Base-by-base conservation (phyloP, 2,113 vertebrate species). In the Diphyllodes magnificus region DNA sequence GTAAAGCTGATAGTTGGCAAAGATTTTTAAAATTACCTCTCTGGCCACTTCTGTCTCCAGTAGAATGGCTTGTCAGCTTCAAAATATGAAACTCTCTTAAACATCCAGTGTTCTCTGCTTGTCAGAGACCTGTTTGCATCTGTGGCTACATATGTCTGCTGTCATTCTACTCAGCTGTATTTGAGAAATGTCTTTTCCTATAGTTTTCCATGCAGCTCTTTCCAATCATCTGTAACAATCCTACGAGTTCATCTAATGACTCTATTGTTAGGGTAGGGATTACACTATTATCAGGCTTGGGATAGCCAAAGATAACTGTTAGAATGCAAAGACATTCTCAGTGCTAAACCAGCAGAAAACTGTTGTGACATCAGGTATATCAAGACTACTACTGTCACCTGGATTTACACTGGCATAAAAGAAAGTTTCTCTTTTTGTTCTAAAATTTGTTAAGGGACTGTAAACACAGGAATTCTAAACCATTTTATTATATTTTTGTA, bases 81-180 rank as follows among this genome's bases (percentile, higher is more conserved):
- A 54, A 27, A 51, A 39, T 25, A 60, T 77, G 57, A 72, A 90
- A 60, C 21, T 61, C 25, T 59, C 47, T 75, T 21, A 64, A 47
- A 31, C 2, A 71, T 59, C 4, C 17, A 11, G 18, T 33, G 17
- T 24, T 89, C 25, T 51, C 39, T 66, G 54, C 53, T 78, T 81
- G 14, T 64, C 31, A 56, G 61, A 70, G 24, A 71, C 25, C 18
- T 68, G 11, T 53, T 91, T 84, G 25, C 42, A 37, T 56, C 40
- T 80, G 25, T 59, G 60, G 27, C 47, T 65, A 0, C 1, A 6
- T 0, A 6, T 0, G 1, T 42, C 35, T 82, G 23, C 24, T 95
- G 50, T 40, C 66, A 12, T 35, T 59, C 27, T 19, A 9, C 33
- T 10, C 27, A 39, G 14, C 25, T 81, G 2, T 63, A 19, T 42